Evolutionary conservation across 1,140 invertebrate genomes (phyloP).

Genomic region (Drosophila tsacasi): DNA sequence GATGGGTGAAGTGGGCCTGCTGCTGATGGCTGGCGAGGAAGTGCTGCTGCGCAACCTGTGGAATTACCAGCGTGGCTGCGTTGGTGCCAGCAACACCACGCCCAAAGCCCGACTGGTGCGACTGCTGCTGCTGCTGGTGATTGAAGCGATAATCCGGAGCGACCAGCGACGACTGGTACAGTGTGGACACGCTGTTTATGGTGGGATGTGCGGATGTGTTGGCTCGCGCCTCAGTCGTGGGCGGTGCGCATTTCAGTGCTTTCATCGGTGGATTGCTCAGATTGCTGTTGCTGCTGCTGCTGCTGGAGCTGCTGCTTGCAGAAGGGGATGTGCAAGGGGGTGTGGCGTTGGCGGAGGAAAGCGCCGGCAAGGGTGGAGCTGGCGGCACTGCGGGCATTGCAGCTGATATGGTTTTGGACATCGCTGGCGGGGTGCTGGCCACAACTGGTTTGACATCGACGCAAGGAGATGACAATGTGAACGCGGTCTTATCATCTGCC

Average conservation of each 20-base stretch:
- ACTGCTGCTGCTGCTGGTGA: slow-evolving; percentile 56
- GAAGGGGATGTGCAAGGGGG: slow-evolving; percentile 22
- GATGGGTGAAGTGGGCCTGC: slow-evolving; percentile 60
- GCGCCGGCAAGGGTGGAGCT: slow-evolving; percentile 25
- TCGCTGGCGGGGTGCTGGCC: slow-evolving; percentile 4
- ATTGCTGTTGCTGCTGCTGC: slow-evolving; percentile 58
- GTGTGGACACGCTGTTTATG: slow-evolving; percentile 50
- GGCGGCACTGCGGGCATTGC: slow-evolving; percentile 2
- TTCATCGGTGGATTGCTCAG: slow-evolving; percentile 76
- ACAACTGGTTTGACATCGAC: slow-evolving; percentile 66
- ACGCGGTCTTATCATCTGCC: slow-evolving; percentile 24
- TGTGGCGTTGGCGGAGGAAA: slow-evolving; percentile 3
- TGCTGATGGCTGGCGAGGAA: slow-evolving; percentile 58
- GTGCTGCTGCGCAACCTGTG: slow-evolving; percentile 65
- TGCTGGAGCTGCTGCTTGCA: slow-evolving; percentile 27
- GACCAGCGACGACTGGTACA: slow-evolving; percentile 59
- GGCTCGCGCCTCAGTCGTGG: slow-evolving; percentile 74
- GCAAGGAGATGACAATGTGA: not conserved
- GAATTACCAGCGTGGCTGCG: slow-evolving; percentile 58
- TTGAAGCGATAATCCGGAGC: slow-evolving; percentile 67
- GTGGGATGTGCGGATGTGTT: slow-evolving; percentile 73
- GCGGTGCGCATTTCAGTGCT: slow-evolving; percentile 69
- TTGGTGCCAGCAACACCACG: slow-evolving; percentile 42
- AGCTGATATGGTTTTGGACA: slow-evolving; percentile 38
- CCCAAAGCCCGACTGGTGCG: slow-evolving; percentile 47